Evolutionary conservation across 2,113 vertebrate species (phyloP), one percentile per base, ranked within the genome.

Genomic region (Ardeotis arabs): DNA sequence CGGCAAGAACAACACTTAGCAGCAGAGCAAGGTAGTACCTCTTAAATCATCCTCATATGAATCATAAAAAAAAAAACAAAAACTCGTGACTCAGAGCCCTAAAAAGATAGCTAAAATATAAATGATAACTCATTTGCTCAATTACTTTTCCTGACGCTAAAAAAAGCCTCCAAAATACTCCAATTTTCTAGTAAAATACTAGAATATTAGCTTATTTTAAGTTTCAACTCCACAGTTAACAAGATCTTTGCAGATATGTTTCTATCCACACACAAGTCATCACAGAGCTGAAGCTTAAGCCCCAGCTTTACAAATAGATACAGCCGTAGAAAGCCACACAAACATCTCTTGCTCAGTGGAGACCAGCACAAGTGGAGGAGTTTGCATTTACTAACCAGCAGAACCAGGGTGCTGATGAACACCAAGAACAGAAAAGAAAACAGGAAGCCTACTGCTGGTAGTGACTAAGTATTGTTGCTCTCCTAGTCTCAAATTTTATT

Each of bases 161-260:
- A 86, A 89, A 72, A 41, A 50, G 20, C 29, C 45, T 75, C 45
- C 66, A 89, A 89, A 96, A 95, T n/a, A 87, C 66, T 93, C 58
- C 23, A 24, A 27, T 69, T 91, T 91, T 82, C 84, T 84, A 79
- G 66, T 86, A 84, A 80, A 91, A 94, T 56, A 92, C 68, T 88
- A 72, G 64, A 82, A 55, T 66, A 81, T 90, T 52, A 87, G 35
- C 5, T 7, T 87, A 85, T 88, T 85, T 59, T 79, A 76, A 93
- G 53, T 31, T 85, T 74, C 47, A 77, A 18, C 28, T 73, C 63
- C 69, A 82, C 56, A 56, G 41, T 24, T 78, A 87, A 64, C 63
- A 47, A 68, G 52, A 64, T 29, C 25, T 66, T 77, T 15, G 7
- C 44, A 87, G 59, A 53, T 37, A 73, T 2, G 17, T 47, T 84